Percentiles rank a stretch among this genome's conserved stretches.
Evolutionary conservation across 1,140 invertebrate species (phyloP).

Genomic region (Polyergus mexicanus): DNA sequence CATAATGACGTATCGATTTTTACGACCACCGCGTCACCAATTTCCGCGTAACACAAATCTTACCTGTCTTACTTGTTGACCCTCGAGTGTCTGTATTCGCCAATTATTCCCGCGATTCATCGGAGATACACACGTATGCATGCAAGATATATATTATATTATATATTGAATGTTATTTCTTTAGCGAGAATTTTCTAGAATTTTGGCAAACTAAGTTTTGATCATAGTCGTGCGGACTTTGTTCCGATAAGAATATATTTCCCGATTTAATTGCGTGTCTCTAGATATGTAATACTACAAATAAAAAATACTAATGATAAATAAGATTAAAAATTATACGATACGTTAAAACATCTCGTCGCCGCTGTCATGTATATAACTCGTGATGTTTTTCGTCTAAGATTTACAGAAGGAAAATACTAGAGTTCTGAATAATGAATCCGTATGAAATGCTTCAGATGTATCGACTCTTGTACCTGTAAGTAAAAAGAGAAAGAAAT

Average conservation of each 20-base stretch:
- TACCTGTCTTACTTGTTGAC: conserved; percentile 71
- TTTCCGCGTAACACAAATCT: conserved; percentile 74
- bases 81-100: conserved; percentile 26
- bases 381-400: no score
- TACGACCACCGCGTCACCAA: conserved; percentile 70
- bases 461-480: not conserved
- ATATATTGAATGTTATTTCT: not conserved
- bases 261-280: not conserved
- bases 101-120: not conserved
- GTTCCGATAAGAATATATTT: not conserved
- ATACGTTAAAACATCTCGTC: no score
- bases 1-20: conserved; percentile 62
- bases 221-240: not conserved
- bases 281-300: not conserved
- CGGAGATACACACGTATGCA: not conserved
- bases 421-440: no score
- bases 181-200: not conserved
- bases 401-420: no score
- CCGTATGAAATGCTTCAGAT: no score
- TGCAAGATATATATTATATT: no score
- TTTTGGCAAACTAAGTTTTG: not conserved
- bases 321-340: not conserved
- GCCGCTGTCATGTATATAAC: no score
- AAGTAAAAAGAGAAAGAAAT: conserved; percentile 7
- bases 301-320: not conserved